Evolutionary conservation across 1,140 invertebrate genomes (phyloP).

Genomic region (Campoletis sonorensis): DNA sequence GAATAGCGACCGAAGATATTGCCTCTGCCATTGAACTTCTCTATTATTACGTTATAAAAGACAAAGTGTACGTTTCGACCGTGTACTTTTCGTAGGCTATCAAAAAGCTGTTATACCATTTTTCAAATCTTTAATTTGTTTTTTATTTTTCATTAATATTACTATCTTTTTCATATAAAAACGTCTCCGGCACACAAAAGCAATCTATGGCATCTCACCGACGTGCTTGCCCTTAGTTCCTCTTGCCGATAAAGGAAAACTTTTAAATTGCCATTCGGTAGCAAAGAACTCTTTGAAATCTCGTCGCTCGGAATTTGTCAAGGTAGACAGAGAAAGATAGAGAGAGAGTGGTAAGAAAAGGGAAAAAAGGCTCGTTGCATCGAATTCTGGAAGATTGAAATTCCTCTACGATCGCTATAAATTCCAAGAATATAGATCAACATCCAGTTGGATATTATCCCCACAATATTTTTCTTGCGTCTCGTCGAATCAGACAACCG

Average conservation of each 20-base stretch:
- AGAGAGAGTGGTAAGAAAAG: not conserved
- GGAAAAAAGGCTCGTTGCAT: not conserved
- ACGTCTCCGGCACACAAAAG: not conserved
- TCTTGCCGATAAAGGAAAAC: constrained; percentile 24
- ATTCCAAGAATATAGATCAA: constrained; percentile 17
- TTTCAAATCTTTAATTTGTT: not conserved
- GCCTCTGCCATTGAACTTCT: constrained; percentile 36
- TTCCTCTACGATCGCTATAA: constrained; percentile 18
- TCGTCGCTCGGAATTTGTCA: constrained; percentile 18
- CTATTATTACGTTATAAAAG: constrained; percentile 36
- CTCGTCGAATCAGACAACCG: no score
- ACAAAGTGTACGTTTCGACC: constrained; percentile 13
- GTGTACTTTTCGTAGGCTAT: not conserved
- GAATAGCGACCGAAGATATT: constrained; percentile 44
- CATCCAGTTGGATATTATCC: not conserved
- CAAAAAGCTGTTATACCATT: not conserved
- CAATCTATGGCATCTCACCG: constrained; percentile 8
- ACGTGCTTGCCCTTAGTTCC: not conserved
- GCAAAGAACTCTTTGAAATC: constrained; percentile 37
- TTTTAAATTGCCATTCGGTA: constrained; percentile 39
- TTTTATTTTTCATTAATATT: not conserved
- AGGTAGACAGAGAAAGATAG: not conserved
- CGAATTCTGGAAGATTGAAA: constrained; percentile 33
- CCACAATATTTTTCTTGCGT: not conserved
- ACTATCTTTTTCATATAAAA: constrained; percentile 8